phyloP scores from a whole-genome alignment of 2,888 invertebrate species.

The Zaprionus obscuricornis region DNA sequence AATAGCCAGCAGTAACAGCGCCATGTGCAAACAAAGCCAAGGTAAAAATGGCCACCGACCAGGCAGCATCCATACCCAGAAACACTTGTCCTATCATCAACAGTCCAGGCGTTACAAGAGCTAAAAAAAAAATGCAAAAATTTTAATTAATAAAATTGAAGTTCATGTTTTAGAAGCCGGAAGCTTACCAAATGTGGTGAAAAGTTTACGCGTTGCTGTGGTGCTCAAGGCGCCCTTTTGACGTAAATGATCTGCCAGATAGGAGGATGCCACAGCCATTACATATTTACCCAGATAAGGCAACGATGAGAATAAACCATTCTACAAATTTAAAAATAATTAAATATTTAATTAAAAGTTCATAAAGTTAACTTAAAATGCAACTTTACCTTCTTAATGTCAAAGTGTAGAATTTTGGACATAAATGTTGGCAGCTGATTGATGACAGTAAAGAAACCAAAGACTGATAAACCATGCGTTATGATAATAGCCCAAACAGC shows the following conservation, averaged over 20 bases:
- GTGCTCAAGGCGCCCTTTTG: conserved; percentile 88
- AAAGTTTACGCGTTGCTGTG: conserved; percentile 88
- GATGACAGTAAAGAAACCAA: conserved; percentile 94
- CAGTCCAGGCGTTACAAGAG: conserved; percentile 87
- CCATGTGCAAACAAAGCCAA: conserved; percentile 92
- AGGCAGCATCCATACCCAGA: conserved; percentile 88
- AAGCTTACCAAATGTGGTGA: conserved; percentile 86
- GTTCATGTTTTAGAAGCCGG: not conserved
- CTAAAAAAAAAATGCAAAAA: conserved; percentile 78
- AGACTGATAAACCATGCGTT: conserved; percentile 92
- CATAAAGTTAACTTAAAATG: not conserved
- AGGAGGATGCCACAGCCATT: conserved; percentile 90
- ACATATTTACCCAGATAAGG: conserved; percentile 94
- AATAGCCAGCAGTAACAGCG: conserved; percentile 92
- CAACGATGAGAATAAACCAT: conserved; percentile 92
- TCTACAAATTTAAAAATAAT: conserved; percentile 85
- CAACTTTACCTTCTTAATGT: conserved; percentile 88
- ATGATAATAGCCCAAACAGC: conserved; percentile 94
- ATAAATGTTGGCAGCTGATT: conserved; percentile 94
- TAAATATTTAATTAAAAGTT: too few species aligned
- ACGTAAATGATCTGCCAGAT: conserved; percentile 89
- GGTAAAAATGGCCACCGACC: conserved; percentile 91
- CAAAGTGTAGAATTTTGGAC: conserved; percentile 90
- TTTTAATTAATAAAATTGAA: not conserved
- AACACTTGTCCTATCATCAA: conserved; percentile 90